Conservation (phyloP, 1,140 invertebrate species). For the Lordiphosa collinella region DNA sequence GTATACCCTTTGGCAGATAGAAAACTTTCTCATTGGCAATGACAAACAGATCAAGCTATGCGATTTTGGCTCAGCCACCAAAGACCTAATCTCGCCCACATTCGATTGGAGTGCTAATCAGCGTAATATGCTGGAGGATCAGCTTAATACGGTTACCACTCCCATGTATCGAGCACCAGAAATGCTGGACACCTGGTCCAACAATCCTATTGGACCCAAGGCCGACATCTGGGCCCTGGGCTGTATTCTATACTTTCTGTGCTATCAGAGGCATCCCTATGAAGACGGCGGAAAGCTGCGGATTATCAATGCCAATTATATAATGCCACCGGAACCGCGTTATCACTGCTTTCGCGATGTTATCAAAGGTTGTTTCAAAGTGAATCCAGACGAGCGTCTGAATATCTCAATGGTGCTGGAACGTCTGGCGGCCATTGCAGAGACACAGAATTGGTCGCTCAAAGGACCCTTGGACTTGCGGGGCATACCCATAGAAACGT, state of each 20-base stretch:
- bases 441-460: constrained; percentile 89
- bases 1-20: constrained; percentile 82
- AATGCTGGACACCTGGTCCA: constrained; percentile 98
- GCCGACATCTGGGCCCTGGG: constrained; percentile 98
- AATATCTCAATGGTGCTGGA: constrained; percentile 90
- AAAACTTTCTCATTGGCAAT: constrained; percentile 84
- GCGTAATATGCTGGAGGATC: constrained; percentile 95
- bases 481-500: constrained; percentile 64
- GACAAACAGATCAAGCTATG: constrained; percentile 96
- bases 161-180: constrained; percentile 96
- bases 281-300: constrained; percentile 97
- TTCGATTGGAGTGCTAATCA: constrained; percentile 95
- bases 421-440: constrained; percentile 91
- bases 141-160: constrained; percentile 88
- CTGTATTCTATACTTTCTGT: constrained; percentile 95
- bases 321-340: constrained; percentile 89
- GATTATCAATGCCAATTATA: constrained; percentile 98
- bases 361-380: constrained; percentile 91
- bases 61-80: constrained; percentile 98
- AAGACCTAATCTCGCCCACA: constrained; percentile 90
- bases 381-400: constrained; percentile 88
- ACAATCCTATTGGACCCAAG: constrained; percentile 92
- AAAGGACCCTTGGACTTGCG: constrained; percentile 82
- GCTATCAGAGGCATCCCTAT: constrained; percentile 97
- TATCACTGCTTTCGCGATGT: constrained; percentile 94